Conservation (phyloP, 1,140 invertebrate genomes). For the Agraylea sexmaculata region DNA sequence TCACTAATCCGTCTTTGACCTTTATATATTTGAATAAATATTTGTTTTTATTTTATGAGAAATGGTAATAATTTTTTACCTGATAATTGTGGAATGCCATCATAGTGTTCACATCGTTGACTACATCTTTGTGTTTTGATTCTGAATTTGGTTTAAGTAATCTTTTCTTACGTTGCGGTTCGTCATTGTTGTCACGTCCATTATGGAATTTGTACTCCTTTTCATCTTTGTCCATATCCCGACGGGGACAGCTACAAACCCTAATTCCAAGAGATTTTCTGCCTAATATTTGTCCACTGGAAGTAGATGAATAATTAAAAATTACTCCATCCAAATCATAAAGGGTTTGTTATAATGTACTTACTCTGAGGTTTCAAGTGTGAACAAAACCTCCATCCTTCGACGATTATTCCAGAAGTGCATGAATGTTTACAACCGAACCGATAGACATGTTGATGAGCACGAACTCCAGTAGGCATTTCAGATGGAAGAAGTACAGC, state of each 20-base stretch:
- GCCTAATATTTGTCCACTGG: conserved; percentile 48
- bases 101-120: too few relatives aligned
- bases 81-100: too few relatives aligned
- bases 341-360: too few relatives aligned
- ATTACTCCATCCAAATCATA: neutral
- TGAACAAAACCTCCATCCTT: conserved; percentile 64
- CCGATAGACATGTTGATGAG: conserved; percentile 52
- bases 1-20: too few relatives aligned
- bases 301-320: conserved; percentile 13
- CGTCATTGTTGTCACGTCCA: too few relatives aligned
- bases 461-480: conserved; percentile 47
- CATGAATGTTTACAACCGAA: conserved; percentile 77
- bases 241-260: conserved; percentile 68
- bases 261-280: conserved; percentile 53
- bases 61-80: too few relatives aligned
- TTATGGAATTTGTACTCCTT: too few relatives aligned
- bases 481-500: conserved; percentile 48
- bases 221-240: conserved; percentile 65
- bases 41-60: too few relatives aligned
- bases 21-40: too few relatives aligned
- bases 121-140: too few relatives aligned
- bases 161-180: too few relatives aligned
- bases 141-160: too few relatives aligned
- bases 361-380: conserved; percentile 50
- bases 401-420: conserved; percentile 65